Percentiles rank a stretch among this genome's conserved stretches.
Conservation (phyloP, 2,113 vertebrate species). For the Dipodomys merriami region DNA sequence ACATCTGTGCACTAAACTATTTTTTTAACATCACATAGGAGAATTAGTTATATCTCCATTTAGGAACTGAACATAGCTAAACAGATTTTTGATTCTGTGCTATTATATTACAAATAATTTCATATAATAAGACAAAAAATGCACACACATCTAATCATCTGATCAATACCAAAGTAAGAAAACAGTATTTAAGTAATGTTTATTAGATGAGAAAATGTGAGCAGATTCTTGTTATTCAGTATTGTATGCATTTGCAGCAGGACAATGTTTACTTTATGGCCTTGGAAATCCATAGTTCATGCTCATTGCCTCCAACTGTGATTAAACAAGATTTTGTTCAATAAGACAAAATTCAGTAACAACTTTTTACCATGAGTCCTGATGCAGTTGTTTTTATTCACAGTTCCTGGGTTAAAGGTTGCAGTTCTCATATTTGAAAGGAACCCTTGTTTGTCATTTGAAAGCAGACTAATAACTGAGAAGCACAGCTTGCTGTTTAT, state of each 20-base stretch:
- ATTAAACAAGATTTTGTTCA: not conserved
- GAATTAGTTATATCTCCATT: not conserved
- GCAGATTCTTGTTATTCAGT: not conserved
- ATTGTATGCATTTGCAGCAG: not conserved
- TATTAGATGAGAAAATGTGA: not conserved
- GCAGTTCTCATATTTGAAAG: not conserved
- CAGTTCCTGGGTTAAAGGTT: not conserved
- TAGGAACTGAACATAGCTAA: not conserved
- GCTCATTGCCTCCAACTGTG: not conserved
- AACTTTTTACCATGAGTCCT: not conserved
- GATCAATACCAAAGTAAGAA: not conserved
- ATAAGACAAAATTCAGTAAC: not conserved
- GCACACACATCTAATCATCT: too few species aligned
- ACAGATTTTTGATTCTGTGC: not conserved
- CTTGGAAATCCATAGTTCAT: too few species aligned
- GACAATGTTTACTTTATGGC: not conserved
- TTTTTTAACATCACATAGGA: not conserved
- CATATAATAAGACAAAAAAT: not conserved
- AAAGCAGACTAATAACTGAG: not conserved
- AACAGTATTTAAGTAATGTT: not conserved
- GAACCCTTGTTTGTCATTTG: not conserved
- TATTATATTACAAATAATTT: not conserved
- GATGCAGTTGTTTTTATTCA: not conserved
- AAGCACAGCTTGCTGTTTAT: not conserved
- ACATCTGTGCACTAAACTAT: not conserved